These are phyloP conservation scores for Ptyas mucosa DNA, from an alignment of 2,113 vertebrate species.

Conservation along the genomic window DNA sequence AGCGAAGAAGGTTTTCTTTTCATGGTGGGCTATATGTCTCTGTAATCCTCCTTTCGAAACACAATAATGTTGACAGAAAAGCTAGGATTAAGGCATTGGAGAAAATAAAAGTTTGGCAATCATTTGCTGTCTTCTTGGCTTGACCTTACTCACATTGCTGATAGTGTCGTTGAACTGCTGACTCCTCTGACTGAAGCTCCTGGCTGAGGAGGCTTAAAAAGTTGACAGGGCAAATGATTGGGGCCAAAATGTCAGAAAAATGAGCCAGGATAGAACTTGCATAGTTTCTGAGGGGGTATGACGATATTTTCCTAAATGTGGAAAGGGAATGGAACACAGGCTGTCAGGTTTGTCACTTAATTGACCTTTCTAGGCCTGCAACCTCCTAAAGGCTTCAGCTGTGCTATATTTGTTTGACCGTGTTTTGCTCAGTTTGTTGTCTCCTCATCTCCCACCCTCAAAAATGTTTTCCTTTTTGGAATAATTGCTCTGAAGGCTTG, in stretches of 20 bases:
- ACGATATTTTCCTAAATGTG: constrained; percentile 20
- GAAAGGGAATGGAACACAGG: background rate
- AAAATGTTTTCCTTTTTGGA: background rate
- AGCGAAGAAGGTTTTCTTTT: background rate
- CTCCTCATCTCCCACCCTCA: background rate
- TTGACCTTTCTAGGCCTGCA: constrained; percentile 40
- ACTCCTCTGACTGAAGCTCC: constrained; percentile 23
- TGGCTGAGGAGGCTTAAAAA: constrained; percentile 46
- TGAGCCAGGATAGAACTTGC: constrained; percentile 12
- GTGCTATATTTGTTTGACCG: constrained; percentile 32
- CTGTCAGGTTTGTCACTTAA: constrained; percentile 11
- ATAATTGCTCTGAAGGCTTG: background rate
- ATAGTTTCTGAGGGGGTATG: rapidly evolving
- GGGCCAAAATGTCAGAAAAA: constrained; percentile 56
- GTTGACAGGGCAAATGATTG: constrained; percentile 59
- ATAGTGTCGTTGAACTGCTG: constrained; percentile 37
- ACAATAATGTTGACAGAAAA: background rate
- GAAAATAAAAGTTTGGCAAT: constrained; percentile 48
- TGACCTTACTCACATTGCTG: constrained; percentile 21
- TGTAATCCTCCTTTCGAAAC: background rate
- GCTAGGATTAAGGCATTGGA: constrained; percentile 28
- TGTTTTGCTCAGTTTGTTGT: constrained; percentile 21
- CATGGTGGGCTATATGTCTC: constrained; percentile 5
- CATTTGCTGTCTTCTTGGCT: constrained; percentile 42
- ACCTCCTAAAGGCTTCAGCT: constrained; percentile 32